Evolutionary conservation across 2,797 vertebrate genomes (phyloP).

Genomic region (Fundulus diaphanus): DNA sequence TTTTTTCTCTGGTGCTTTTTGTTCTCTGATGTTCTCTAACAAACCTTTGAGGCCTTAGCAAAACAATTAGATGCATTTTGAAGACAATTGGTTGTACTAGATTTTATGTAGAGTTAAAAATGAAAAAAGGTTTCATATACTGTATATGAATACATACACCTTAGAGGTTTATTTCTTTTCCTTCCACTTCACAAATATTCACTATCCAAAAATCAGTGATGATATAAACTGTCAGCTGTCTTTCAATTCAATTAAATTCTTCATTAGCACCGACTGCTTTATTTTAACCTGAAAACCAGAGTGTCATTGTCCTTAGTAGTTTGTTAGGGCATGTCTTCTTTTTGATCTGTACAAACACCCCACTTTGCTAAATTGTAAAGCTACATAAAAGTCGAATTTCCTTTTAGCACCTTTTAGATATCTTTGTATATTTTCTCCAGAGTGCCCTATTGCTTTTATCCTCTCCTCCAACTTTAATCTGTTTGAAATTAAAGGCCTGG

Average conservation of each 20-base stretch:
- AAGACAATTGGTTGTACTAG: too few relatives aligned
- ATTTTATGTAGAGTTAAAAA: neutral
- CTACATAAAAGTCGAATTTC: slow-evolving; percentile 45
- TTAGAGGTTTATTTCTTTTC: too few relatives aligned
- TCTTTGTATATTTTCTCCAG: slow-evolving; percentile 19
- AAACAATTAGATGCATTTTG: too few relatives aligned
- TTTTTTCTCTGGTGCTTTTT: neutral
- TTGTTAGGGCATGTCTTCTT: neutral
- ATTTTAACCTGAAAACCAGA: neutral
- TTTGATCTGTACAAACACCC: slow-evolving; percentile 19
- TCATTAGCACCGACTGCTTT: neutral
- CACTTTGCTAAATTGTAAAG: neutral
- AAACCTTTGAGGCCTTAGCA: neutral
- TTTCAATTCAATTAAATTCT: slow-evolving; percentile 1
- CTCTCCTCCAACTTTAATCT: slow-evolving; percentile 23
- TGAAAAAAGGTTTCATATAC: too few relatives aligned
- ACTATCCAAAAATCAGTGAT: too few relatives aligned
- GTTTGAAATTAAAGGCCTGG: slow-evolving; percentile 46
- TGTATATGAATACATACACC: too few relatives aligned
- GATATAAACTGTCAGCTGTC: neutral
- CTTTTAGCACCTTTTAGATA: slow-evolving; percentile 36
- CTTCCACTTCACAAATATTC: too few relatives aligned
- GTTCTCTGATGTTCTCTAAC: neutral
- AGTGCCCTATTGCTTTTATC: slow-evolving; percentile 21
- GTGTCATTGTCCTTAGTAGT: neutral